Conservation (phyloP, 2,888 invertebrate genomes). For the Steromphala cineraria region DNA sequence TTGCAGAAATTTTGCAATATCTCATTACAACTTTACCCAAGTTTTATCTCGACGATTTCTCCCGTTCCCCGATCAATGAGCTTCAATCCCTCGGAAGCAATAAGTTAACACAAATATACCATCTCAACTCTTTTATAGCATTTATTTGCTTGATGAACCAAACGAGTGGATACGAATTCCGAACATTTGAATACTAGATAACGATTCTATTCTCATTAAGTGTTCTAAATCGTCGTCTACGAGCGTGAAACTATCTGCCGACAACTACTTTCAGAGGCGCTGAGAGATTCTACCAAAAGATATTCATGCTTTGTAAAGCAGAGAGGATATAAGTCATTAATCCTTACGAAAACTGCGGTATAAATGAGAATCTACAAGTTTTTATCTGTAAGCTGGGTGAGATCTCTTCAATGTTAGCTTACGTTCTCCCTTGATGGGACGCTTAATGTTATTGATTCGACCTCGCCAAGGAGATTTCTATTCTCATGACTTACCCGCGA, state of each 20-base stretch:
- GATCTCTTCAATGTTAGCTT: neutral
- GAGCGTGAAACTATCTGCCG: neutral
- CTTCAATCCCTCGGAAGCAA: too few relatives aligned
- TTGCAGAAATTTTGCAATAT: too few relatives aligned
- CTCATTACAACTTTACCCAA: too few relatives aligned
- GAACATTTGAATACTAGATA: neutral
- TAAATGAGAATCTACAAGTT: neutral
- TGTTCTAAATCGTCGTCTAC: neutral
- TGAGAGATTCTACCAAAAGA: neutral
- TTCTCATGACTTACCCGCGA: too few relatives aligned
- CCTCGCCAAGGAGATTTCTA: too few relatives aligned
- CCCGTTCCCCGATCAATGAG: too few relatives aligned
- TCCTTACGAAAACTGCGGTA: neutral
- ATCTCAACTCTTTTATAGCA: neutral
- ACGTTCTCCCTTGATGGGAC: too few relatives aligned
- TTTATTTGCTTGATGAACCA: neutral
- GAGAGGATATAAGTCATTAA: neutral
- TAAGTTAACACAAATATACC: neutral
- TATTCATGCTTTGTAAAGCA: neutral
- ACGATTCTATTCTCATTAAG: neutral
- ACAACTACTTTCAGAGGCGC: neutral
- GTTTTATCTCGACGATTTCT: too few relatives aligned
- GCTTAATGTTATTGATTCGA: too few relatives aligned
- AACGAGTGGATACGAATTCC: neutral
- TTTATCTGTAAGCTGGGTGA: neutral